Conservation (phyloP, 1,140 invertebrate genomes). For the Zaprionus tsacasi region DNA sequence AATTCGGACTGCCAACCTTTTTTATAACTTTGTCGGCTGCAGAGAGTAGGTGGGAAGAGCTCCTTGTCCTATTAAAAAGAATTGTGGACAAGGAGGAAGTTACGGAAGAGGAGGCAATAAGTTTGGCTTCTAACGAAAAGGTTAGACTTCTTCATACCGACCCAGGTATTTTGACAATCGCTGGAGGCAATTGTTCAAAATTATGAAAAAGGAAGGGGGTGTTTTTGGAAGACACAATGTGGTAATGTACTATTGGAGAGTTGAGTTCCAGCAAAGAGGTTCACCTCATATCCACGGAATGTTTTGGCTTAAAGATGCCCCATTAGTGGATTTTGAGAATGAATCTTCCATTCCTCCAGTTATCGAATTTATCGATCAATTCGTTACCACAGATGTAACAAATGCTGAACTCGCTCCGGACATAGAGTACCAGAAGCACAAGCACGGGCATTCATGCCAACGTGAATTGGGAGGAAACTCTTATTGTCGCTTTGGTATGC, state of each 20-base stretch:
- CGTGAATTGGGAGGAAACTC: background rate
- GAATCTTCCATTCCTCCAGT: background rate
- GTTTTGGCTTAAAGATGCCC: background rate
- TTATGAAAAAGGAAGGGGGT: no score
- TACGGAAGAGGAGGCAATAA: background rate
- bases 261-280: background rate
- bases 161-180: no score
- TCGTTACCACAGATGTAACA: background rate
- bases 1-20: conserved; percentile 14
- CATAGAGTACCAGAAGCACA: conserved; percentile 10
- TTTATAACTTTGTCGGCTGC: conserved; percentile 1
- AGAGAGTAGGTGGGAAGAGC: background rate
- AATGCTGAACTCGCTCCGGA: background rate
- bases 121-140: no score
- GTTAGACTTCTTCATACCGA: no score
- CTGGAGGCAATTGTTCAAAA: no score
- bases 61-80: no score
- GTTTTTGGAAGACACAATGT: background rate
- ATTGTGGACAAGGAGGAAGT: background rate
- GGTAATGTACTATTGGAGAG: background rate
- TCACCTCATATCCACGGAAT: background rate
- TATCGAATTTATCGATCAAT: conserved; percentile 5
- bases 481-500: background rate
- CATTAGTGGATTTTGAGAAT: conserved; percentile 4
- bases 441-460: background rate